Conservation (phyloP, 1,140 invertebrate genomes). For the Diachasmimorpha longicaudata region DNA sequence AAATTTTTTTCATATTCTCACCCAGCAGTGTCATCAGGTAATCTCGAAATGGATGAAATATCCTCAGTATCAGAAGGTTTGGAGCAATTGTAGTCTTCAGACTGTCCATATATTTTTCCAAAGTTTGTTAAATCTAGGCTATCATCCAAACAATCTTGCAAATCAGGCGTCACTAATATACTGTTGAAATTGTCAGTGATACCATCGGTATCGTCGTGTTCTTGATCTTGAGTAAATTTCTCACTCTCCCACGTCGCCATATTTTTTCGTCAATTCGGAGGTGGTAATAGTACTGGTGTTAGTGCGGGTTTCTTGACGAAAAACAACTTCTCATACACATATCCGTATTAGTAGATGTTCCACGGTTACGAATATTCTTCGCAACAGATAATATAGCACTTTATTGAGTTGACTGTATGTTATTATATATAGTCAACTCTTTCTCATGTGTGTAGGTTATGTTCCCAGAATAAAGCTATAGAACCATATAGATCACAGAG, state of each 20-base stretch:
- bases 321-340: conserved; percentile 19
- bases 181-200: conserved; percentile 52
- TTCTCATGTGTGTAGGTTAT: not conserved
- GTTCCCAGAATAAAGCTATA: not conserved
- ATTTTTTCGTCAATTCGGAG: conserved; percentile 36
- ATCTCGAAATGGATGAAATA: conserved; percentile 47
- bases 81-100: conserved; percentile 50
- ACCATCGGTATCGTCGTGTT: conserved; percentile 41
- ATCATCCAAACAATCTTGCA: conserved; percentile 66
- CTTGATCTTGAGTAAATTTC: conserved; percentile 44
- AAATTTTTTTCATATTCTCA: conserved; percentile 38
- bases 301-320: not conserved
- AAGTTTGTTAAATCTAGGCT: conserved; percentile 65
- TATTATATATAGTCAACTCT: not conserved
- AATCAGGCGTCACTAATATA: conserved; percentile 62
- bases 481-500: too few species aligned
- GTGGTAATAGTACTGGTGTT: not conserved
- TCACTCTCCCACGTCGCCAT: conserved; percentile 60
- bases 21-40: conserved; percentile 53
- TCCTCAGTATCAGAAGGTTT: conserved; percentile 51
- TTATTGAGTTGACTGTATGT: not conserved
- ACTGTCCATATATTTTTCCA: conserved; percentile 62
- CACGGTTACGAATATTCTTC: not conserved
- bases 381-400: not conserved
- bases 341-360: not conserved